A percentile compares a stretch with the other conserved stretches of the same genome.
These are phyloP conservation scores for Chaetops frenatus DNA, from an alignment of 2,113 vertebrate genomes.

Conservation along the genomic window DNA sequence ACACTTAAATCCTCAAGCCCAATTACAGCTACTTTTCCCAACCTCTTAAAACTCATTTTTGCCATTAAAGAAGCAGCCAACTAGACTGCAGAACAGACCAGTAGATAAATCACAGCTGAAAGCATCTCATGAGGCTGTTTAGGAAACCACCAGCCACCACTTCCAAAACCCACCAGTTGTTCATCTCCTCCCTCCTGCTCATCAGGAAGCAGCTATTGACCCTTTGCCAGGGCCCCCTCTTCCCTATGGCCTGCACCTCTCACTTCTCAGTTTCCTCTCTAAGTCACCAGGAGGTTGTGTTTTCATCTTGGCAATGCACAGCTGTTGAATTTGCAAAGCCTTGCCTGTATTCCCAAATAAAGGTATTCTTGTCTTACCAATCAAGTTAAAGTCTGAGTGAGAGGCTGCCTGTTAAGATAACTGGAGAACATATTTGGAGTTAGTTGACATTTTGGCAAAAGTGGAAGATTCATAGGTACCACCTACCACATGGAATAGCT, in stretches of 20 bases:
- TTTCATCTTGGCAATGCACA: neutral
- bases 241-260: neutral
- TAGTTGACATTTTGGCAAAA: neutral
- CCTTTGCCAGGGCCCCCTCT: neutral
- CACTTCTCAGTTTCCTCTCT: neutral
- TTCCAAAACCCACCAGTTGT: neutral
- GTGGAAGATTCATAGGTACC: neutral
- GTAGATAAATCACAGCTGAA: neutral
- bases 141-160: neutral
- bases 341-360: neutral
- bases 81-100: neutral
- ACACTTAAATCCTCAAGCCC: neutral
- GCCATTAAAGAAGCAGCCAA: neutral
- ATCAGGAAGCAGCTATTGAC: neutral
- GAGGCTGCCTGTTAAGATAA: neutral
- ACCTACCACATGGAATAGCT: neutral
- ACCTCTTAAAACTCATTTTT: neutral
- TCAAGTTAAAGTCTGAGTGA: neutral
- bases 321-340: neutral
- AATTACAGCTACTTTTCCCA: neutral
- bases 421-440: neutral
- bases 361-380: neutral
- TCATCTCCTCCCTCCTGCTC: neutral
- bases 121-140: neutral
- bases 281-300: neutral